Evolutionary conservation across 2,113 vertebrate genomes (phyloP), one percentile per base, ranked within the genome.

Genomic region (Onychostoma macrolepis): DNA sequence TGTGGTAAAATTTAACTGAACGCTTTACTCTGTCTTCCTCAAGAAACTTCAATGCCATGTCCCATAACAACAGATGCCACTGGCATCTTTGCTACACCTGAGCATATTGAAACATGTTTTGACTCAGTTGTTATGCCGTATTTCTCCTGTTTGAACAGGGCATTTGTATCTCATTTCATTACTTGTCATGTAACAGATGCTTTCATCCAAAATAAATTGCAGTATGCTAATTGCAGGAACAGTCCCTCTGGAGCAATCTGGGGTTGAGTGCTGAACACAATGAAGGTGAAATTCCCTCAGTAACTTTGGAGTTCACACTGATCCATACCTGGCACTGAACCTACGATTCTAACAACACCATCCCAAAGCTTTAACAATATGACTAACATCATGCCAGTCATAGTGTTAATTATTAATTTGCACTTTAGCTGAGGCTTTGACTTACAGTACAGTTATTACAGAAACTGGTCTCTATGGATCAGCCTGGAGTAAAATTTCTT

Each of bases 111-210:
- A 71, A 50, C 65, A 83, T 50, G 43, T 43, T 80, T 33, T 33
- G 33, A 65, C 21, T 24, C 24, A 53, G 17, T 79, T 61, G 50
- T 43, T 69, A 72, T 53, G 45, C 6, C 6, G 24, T 4, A 56
- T 72, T 84, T 84, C 81, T 84, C 41, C 30, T 38, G 67, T 84
- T 53, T 56, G 28, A 71, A 53, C 30, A 84, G 12, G 10, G 48
- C 24, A 56, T 58, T 72, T 74, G 33, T 84, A 72, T 84, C 69
- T 84, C 48, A 74, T 84, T 84, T 84, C 48, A 58, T 50, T 58
- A 56, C 83, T 58, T 84, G 83, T 84, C 69, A 84, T 56, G 67
- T 74, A 84, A 58, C 69, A 74, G 83, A 84, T 74, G 69, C 48
- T 84, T 84, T 58, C 43, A 83, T 74, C 26, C 63, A 75, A 74